Evolutionary conservation across 1,140 invertebrate genomes (phyloP), one percentile per base, ranked within the genome.

Genomic region (Drosophila pseudoobscura): DNA sequence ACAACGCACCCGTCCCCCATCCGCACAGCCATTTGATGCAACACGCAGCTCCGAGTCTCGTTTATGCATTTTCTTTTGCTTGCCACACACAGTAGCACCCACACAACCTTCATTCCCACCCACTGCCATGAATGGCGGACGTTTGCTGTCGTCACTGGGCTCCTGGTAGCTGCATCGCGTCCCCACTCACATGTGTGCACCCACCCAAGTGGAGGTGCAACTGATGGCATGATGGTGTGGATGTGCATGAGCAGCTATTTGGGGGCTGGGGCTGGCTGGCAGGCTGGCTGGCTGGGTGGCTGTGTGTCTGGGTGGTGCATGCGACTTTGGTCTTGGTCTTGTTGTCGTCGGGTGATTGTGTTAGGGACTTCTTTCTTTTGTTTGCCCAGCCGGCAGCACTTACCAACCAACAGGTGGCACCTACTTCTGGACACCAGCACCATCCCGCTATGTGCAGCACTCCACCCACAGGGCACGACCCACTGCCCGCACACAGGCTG

Each of bases 371-470:
- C 63, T 83, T 83, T 75, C 60, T 85, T 78, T 82, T 78, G 75
- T 85, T 74, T 51, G 53, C 64, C 31, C 43, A 60, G 46, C 24
- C 35, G 15, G 50, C 43, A 75, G 3, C 44, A 41, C 22, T 20
- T 15, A 2, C 26, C 57, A 39, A 13, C 43, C 75, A 85, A 85
- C 80, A 85, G 80, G 80, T 85, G 82, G 80, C 82, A 75, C 66
- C 68, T 70, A 80, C 63, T 77, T 50, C 68, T 75, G 78, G 78
- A 50, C 74, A 70, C 58, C 79, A 74, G 75, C 53, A 57, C 44
- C 54, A 15, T 39, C 50, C 68, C 7, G 65, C 31, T 47, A 49
- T 47, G 50, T 43, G 46, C 65, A 50, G 35, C 20, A n/a, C 17
- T 29, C 49, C 47, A 29, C 45, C 56, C 49, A 29, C 57, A 51